Conservation (phyloP, 2,888 invertebrate species). For the Horisme vitalbata region DNA sequence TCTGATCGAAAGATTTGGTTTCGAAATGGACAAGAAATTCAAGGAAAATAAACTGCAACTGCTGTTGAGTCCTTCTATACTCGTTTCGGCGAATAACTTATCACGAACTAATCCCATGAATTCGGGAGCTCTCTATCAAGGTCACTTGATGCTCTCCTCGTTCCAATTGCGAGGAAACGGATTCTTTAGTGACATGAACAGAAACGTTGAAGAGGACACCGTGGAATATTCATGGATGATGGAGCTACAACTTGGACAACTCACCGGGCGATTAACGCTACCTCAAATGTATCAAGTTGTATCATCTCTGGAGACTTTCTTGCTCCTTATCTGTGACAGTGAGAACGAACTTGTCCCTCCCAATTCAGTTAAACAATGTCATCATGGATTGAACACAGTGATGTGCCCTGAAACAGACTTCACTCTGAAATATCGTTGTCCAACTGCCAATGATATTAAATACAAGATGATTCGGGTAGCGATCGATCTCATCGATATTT, state of each 20-base stretch:
- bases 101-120: conserved; percentile 82
- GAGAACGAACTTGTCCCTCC: conserved; percentile 96
- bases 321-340: conserved; percentile 91
- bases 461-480: conserved; percentile 96
- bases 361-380: conserved; percentile 89
- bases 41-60: conserved; percentile 96
- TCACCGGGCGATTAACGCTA: conserved; percentile 94
- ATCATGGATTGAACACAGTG: conserved; percentile 88
- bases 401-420: conserved; percentile 87
- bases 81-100: conserved; percentile 89
- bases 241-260: conserved; percentile 96
- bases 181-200: conserved; percentile 96
- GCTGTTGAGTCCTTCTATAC: conserved; percentile 92
- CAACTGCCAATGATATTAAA: conserved; percentile 92
- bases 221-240: conserved; percentile 99
- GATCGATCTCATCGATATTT: conserved; percentile 94
- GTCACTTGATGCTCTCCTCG: conserved; percentile 92
- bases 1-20: conserved; percentile 94
- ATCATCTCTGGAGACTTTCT: conserved; percentile 93
- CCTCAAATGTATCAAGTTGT: conserved; percentile 94
- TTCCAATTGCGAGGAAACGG: conserved; percentile 96
- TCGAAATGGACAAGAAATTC: conserved; percentile 98
- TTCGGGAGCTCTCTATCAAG: conserved; percentile 86
- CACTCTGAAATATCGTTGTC: conserved; percentile 88
- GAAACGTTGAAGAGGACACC: conserved; percentile 95